These are phyloP conservation scores for Lichenostomus cassidix DNA, from an alignment of 2,113 vertebrate species.

Conservation along the genomic window DNA sequence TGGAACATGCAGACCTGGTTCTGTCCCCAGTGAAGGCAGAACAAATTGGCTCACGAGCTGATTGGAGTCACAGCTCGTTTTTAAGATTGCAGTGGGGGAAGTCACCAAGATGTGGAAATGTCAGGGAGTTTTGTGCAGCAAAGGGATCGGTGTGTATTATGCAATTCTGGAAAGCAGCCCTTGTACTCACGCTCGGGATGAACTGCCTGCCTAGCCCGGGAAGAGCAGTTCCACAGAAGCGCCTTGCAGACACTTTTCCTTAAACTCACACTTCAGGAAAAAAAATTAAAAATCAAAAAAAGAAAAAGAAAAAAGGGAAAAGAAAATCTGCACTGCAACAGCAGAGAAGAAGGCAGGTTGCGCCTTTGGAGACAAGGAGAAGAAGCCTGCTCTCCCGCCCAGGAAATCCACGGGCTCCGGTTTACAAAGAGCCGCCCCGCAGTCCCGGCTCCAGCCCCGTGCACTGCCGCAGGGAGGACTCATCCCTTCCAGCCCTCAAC, in stretches of 20 bases:
- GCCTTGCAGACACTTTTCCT: background rate
- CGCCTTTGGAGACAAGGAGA: background rate
- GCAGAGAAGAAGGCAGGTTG: background rate
- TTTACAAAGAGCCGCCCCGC: constrained; percentile 40
- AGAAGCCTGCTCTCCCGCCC: constrained; percentile 9
- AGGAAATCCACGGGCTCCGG: constrained; percentile 15
- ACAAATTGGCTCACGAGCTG: background rate
- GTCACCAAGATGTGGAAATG: constrained; percentile 43
- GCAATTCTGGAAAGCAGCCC: constrained; percentile 55
- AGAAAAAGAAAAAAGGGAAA: no score
- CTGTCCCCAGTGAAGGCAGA: background rate
- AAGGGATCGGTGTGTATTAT: constrained; percentile 56
- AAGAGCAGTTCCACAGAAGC: background rate
- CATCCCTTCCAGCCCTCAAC: background rate
- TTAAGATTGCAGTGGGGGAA: constrained; percentile 1
- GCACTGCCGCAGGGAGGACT: background rate
- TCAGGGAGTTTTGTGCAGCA: constrained; percentile 34
- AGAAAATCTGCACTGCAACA: background rate
- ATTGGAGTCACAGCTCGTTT: background rate
- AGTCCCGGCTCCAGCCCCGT: background rate
- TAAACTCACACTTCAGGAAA: background rate
- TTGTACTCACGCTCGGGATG: background rate
- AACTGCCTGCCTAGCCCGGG: constrained; percentile 4
- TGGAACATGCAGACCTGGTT: background rate
- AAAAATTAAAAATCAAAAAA: background rate